These are phyloP conservation scores for Latheticus oryzae DNA, from an alignment of 2,888 invertebrate species.

Conservation along the genomic window DNA sequence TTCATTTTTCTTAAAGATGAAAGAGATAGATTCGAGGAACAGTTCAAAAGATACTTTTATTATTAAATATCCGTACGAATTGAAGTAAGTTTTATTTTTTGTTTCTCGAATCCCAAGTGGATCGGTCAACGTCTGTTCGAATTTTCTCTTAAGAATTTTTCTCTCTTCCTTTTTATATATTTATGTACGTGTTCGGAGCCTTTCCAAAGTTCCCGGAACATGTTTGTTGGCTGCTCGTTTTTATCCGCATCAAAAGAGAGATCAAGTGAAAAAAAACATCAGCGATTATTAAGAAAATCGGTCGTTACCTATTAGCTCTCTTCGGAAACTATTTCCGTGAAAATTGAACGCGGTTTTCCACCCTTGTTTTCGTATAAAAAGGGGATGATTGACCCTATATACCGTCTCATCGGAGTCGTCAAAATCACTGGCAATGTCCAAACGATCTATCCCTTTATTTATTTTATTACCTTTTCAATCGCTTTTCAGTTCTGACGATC, in stretches of 20 bases:
- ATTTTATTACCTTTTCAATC: conserved; percentile 34
- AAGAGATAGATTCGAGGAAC: conserved; percentile 21
- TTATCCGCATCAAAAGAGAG: conserved; percentile 23
- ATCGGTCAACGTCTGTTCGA: conserved; percentile 47
- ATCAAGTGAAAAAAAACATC: conserved; percentile 10
- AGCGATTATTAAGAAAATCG: conserved; percentile 13
- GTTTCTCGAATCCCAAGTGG: conserved; percentile 43
- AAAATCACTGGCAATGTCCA: conserved; percentile 17
- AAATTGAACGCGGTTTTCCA: conserved; percentile 6
- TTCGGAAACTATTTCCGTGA: conserved; percentile 2
- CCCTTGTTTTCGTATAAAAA: conserved; percentile 23
- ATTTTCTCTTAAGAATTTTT: conserved; percentile 46
- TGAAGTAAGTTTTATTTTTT: conserved; percentile 41
- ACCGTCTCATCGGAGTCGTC: conserved; percentile 20
- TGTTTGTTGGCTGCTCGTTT: conserved; percentile 21
- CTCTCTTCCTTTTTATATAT: conserved; percentile 46
- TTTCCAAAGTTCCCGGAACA: conserved; percentile 35
- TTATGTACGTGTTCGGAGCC: conserved; percentile 48
- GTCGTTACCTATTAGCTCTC: not conserved
- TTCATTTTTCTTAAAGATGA: too few species aligned
- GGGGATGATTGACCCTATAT: conserved; percentile 29
- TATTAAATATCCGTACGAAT: conserved; percentile 32
- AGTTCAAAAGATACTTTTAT: conserved; percentile 22
- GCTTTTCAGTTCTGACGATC: conserved; percentile 6
- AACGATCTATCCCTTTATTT: conserved; percentile 17